Base-by-base conservation (phyloP, 2,888 invertebrate genomes). In the Phengaris alcon region DNA sequence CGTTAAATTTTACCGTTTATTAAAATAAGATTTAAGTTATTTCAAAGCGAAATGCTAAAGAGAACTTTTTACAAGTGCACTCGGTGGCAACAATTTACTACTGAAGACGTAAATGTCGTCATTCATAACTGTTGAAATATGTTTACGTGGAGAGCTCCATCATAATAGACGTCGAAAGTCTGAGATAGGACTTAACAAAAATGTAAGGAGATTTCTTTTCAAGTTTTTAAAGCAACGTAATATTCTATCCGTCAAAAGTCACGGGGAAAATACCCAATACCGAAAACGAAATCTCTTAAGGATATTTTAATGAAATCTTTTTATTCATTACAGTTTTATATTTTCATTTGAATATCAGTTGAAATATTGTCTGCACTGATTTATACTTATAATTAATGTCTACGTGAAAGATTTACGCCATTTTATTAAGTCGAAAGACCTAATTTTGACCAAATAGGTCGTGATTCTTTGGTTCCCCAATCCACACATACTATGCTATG, bases 261-360 rank as follows among this genome's bases (percentile, higher is more conserved):
- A 7, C 7, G 12, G 13, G 35, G 8, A 44, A 64, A 12, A 35
- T 35, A 52, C 64, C 35, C 35, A 12, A 35, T 35, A 52, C 64
- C 35, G 35, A 64, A 12, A 64, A 10, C 64, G 35, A 64, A 64
- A 64, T 35, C 35, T 64, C 64, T 64, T 44, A 6, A 12, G 64
- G 35, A 64, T 64, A 35, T 64, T 64, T 64, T 44, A 64, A 64
- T 64, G 64, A 64, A 64, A 64, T 64, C 64, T 64, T 64, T 64
- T 64, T 64, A 64, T 64, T 64, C 64, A 64, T 64, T 64, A 44
- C 64, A 64, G 64, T 64, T 64, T 64, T 64, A 59, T 22, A 59
- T 59, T 59, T 59, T 10, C 59, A 22, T 59, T 64, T 64, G 64
- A 64, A 64, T 64, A 44, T 12, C 35, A 35, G 59, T 57, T 57